These are phyloP conservation scores for Caenorhabditis remanei DNA, from an alignment of 1,140 invertebrate species.

Conservation along the genomic window DNA sequence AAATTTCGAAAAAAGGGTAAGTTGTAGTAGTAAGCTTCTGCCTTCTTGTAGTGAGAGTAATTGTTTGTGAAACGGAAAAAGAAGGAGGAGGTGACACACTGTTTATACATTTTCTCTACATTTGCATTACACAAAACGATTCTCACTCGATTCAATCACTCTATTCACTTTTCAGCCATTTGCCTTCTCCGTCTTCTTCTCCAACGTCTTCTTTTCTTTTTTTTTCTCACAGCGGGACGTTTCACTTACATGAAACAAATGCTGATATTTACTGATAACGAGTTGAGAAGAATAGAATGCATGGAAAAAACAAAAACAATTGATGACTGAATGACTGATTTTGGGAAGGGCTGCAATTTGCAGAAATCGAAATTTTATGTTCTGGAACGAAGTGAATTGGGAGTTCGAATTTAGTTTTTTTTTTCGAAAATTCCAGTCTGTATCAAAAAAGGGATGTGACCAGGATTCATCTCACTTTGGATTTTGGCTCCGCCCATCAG, in stretches of 20 bases:
- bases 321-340: not conserved
- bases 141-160: conserved; percentile 26
- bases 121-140: conserved; percentile 4
- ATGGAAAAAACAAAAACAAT: not conserved
- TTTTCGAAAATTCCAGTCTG: no score
- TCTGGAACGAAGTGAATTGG: conserved; percentile 1
- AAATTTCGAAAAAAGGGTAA: no score
- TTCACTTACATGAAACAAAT: conserved; percentile 40
- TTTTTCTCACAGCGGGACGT: conserved; percentile 33
- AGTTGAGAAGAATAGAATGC: not conserved
- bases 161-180: conserved; percentile 31
- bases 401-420: no score
- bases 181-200: not conserved
- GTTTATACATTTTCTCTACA: conserved; percentile 50
- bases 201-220: not conserved
- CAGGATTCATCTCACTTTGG: no score
- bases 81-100: not conserved
- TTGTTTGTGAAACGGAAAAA: conserved; percentile 2
- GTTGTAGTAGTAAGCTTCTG: not conserved
- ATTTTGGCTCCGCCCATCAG: no score
- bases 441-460: no score
- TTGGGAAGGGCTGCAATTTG: not conserved
- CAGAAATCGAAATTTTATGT: conserved; percentile 6
- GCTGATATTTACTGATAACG: not conserved
- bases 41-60: conserved; percentile 8